Evolutionary conservation across 2,888 invertebrate genomes (phyloP).

Genomic region (Suillia variegata): DNA sequence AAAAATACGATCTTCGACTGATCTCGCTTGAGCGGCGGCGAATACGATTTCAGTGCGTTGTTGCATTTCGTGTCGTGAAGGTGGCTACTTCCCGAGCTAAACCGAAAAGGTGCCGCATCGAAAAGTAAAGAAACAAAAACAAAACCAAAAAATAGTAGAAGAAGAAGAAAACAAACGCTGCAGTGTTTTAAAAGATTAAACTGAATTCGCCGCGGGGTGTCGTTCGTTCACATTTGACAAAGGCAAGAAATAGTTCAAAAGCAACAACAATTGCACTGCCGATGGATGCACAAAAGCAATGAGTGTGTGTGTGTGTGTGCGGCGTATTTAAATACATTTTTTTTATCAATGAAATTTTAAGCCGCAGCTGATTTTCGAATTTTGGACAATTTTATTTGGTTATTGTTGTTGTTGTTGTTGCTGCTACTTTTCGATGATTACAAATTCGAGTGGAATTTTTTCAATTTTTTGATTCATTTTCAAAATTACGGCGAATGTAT

Average conservation of each 20-base stretch:
- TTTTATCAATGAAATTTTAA: slow-evolving; percentile 23
- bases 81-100: neutral
- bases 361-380: neutral
- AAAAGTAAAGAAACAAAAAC: neutral
- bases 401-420: no score
- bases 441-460: no score
- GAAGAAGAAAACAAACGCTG: neutral
- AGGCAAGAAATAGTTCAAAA: neutral
- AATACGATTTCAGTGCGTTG: slow-evolving; percentile 13
- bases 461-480: no score
- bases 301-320: slow-evolving; percentile 3
- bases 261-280: neutral
- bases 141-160: neutral
- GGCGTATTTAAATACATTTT: slow-evolving; percentile 16
- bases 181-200: slow-evolving; percentile 9
- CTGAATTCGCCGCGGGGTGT: slow-evolving; percentile 17
- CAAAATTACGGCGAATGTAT: neutral
- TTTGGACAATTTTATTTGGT: no score
- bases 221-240: slow-evolving; percentile 10
- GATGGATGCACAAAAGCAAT: neutral
- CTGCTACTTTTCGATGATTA: no score
- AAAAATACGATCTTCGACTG: no score
- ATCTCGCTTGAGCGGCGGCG: no score
- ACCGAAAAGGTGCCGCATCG: neutral
- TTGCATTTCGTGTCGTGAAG: slow-evolving; percentile 13